A percentile compares a stretch with the other conserved stretches of the same genome.
Conservation (phyloP, 2,888 invertebrate species). For the Epiblema foenella region DNA sequence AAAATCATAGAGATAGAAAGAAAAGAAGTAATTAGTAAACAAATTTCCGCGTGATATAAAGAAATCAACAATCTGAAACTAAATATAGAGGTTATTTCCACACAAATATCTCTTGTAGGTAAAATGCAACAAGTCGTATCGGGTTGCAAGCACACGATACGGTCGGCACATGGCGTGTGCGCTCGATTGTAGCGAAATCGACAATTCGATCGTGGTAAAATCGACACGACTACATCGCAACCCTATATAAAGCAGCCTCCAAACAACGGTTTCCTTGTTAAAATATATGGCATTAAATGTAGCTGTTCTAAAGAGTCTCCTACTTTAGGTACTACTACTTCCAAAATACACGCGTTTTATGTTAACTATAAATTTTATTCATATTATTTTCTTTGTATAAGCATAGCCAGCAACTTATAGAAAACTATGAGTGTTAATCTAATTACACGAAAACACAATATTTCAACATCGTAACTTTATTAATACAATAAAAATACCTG, state of each 20-base stretch:
- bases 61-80: conserved; percentile 20
- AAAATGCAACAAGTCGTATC: conserved; percentile 68
- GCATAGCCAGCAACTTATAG: not conserved
- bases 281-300: conserved; percentile 18
- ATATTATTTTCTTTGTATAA: not conserved
- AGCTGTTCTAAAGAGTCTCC: conserved; percentile 5
- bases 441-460: not conserved
- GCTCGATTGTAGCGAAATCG: conserved; percentile 70
- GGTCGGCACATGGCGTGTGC: conserved; percentile 70
- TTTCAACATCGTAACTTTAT: not conserved
- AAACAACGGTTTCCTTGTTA: conserved; percentile 31
- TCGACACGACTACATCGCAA: conserved; percentile 61
- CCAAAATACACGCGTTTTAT: not conserved
- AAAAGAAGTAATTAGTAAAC: too few species aligned
- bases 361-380: not conserved
- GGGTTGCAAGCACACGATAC: conserved; percentile 70
- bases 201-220: conserved; percentile 67
- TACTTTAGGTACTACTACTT: not conserved
- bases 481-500: not conserved
- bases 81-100: conserved; percentile 31
- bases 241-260: conserved; percentile 46
- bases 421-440: not conserved
- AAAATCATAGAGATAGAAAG: too few species aligned
- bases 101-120: conserved; percentile 50
- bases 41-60: not conserved